These are phyloP conservation scores for Nephrotoma flavescens DNA, from an alignment of 2,888 invertebrate species.

Conservation along the genomic window DNA sequence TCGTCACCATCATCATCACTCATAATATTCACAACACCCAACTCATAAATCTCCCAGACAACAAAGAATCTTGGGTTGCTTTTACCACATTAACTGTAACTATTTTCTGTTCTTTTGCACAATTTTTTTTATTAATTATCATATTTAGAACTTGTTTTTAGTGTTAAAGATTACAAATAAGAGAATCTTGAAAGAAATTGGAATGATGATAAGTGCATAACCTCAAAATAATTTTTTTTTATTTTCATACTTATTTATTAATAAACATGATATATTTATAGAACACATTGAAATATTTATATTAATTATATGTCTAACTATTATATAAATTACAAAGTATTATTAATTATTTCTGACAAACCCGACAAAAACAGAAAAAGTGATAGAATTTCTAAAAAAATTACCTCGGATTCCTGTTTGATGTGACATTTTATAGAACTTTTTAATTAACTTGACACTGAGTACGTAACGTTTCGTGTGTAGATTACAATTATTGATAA, in stretches of 20 bases:
- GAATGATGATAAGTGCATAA: background rate
- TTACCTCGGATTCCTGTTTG: slow-evolving; percentile 82
- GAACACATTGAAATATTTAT: background rate
- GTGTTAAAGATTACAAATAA: background rate
- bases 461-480: background rate
- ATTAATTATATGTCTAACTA: background rate
- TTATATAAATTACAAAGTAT: background rate
- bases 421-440: slow-evolving; percentile 48
- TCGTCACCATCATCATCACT: background rate
- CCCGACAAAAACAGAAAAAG: background rate
- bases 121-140: background rate
- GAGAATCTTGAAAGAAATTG: background rate
- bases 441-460: slow-evolving; percentile 22
- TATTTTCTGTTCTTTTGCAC: background rate
- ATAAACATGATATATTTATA: background rate
- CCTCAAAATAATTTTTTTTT: background rate
- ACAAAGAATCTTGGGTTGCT: background rate
- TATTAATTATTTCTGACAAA: background rate
- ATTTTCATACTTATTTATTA: background rate
- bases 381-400: background rate
- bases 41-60: background rate
- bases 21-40: background rate
- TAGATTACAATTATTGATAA: background rate
- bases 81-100: background rate
- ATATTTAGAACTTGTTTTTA: background rate